Evolutionary conservation across 53 echinoderm and acorn worm species (phyloP).

Genomic region (Crossaster papposus): DNA sequence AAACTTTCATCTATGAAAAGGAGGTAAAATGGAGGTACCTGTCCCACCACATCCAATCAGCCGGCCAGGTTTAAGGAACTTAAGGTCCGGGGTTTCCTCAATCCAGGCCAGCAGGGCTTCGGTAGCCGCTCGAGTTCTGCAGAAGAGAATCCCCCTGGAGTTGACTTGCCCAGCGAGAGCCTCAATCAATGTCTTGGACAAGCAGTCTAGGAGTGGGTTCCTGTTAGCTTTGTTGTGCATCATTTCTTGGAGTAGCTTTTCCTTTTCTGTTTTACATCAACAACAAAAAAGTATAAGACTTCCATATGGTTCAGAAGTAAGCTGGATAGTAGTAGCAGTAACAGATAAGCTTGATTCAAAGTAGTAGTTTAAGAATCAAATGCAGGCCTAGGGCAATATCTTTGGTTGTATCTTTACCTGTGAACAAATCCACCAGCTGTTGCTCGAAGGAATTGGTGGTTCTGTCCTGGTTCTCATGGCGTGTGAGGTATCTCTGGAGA

Average conservation of each 20-base stretch:
- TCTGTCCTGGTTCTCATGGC: neutral
- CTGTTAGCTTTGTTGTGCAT: slow-evolving; percentile 41
- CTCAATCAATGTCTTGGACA: slow-evolving; percentile 45
- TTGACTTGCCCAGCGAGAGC: slow-evolving; percentile 50
- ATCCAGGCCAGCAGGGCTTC: slow-evolving; percentile 78
- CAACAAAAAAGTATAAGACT: neutral
- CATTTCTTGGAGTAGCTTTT: slow-evolving; percentile 32
- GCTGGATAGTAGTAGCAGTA: too few relatives aligned
- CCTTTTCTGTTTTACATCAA: slow-evolving; percentile 44
- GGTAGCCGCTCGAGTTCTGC: slow-evolving; percentile 62
- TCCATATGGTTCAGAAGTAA: too few relatives aligned
- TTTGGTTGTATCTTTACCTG: slow-evolving; percentile 32
- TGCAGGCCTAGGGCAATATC: neutral
- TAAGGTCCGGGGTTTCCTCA: slow-evolving; percentile 53
- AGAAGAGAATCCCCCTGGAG: slow-evolving; percentile 75
- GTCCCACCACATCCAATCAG: slow-evolving; percentile 75
- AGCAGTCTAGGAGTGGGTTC: slow-evolving; percentile 72
- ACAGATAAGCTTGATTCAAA: neutral
- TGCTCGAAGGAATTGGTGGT: slow-evolving; percentile 28
- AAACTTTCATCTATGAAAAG: too few relatives aligned
- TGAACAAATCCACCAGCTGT: slow-evolving; percentile 50
- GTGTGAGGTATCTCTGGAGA: slow-evolving; percentile 53
- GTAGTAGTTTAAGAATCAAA: neutral
- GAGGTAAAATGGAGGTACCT: too few relatives aligned
- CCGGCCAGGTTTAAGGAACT: slow-evolving; percentile 66